Evolutionary conservation across 2,888 invertebrate species (phyloP), one percentile per base, ranked within the genome.

Genomic region (Oxycera nigricornis): DNA sequence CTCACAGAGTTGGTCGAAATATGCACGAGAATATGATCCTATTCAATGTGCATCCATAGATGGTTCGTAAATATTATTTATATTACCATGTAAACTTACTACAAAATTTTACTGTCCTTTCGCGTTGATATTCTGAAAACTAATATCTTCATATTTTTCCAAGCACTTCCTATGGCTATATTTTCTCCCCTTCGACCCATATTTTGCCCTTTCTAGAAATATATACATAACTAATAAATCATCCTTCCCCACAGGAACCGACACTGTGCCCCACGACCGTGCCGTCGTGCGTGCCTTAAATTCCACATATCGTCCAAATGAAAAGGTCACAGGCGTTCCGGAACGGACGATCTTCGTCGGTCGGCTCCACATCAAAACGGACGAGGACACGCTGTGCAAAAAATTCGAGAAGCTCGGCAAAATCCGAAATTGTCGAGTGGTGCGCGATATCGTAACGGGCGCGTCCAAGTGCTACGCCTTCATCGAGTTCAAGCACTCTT

Each of bases 21-120:
- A 86, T 79, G 87, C 89, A 3, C 89, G 88, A 80, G 82, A 83
- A 14, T 95, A 95, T 81, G 90, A 95, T 83, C 94, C 95, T 0
- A 86, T 95, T 72, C 91, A 91, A 86, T 91, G 92, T 74, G 95
- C 94, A 6, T 95, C 95, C 74, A 95, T 95, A 62, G 95, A 96
- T 86, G 92, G 94, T 80, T 79, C 79, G 81, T 50, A 50, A n/a
- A n/a, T n/a, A n/a, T n/a, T n/a, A n/a, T n/a, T n/a, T n/a, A n/a
- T n/a, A n/a, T n/a, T n/a, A n/a, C n/a, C n/a, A n/a, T n/a, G n/a
- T n/a, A n/a, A n/a, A n/a, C n/a, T n/a, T n/a, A n/a, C n/a, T n/a
- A n/a, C n/a, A n/a, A n/a, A n/a, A n/a, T n/a, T n/a, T n/a, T n/a
- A n/a, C n/a, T n/a, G n/a, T n/a, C n/a, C n/a, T n/a, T n/a, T n/a